Evolutionary conservation across 1,140 invertebrate genomes (phyloP).

Genomic region (Ectropis grisescens): DNA sequence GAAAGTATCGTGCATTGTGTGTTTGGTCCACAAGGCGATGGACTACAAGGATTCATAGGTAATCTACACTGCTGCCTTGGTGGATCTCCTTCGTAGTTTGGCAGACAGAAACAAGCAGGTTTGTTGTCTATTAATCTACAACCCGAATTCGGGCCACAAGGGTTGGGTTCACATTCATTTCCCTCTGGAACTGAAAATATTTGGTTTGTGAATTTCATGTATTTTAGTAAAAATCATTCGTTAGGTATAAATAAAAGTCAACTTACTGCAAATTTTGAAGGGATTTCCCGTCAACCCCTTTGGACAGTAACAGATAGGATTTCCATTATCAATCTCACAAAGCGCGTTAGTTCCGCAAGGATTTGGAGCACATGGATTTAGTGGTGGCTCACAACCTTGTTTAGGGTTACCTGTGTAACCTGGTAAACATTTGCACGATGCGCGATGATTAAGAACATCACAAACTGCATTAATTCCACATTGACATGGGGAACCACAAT

Average conservation of each 20-base stretch:
- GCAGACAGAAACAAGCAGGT: constrained; percentile 86
- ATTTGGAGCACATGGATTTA: constrained; percentile 84
- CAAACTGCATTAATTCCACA: constrained; percentile 84
- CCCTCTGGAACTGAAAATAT: constrained; percentile 84
- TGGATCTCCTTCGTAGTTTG: constrained; percentile 90
- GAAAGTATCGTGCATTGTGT: constrained; percentile 84
- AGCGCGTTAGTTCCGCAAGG: constrained; percentile 87
- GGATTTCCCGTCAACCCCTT: constrained; percentile 92
- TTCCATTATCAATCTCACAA: constrained; percentile 88
- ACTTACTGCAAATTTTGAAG: constrained; percentile 92
- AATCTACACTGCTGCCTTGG: constrained; percentile 76
- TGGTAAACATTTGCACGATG: constrained; percentile 81
- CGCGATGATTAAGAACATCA: constrained; percentile 80
- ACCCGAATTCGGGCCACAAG: constrained; percentile 86
- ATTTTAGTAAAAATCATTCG: background rate
- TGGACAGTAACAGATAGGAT: constrained; percentile 90
- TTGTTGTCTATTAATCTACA: constrained; percentile 80
- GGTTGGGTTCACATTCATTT: constrained; percentile 85
- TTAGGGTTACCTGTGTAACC: constrained; percentile 81
- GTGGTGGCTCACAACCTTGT: constrained; percentile 72
- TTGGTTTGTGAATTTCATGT: constrained; percentile 3
- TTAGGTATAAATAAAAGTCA: constrained; percentile 3
- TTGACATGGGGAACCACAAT: constrained; percentile 81
- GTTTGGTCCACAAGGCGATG: constrained; percentile 90
- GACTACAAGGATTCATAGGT: constrained; percentile 83